phyloP scores from a whole-genome alignment of 2,888 invertebrate genomes.

The Cactoblastis cactorum region DNA sequence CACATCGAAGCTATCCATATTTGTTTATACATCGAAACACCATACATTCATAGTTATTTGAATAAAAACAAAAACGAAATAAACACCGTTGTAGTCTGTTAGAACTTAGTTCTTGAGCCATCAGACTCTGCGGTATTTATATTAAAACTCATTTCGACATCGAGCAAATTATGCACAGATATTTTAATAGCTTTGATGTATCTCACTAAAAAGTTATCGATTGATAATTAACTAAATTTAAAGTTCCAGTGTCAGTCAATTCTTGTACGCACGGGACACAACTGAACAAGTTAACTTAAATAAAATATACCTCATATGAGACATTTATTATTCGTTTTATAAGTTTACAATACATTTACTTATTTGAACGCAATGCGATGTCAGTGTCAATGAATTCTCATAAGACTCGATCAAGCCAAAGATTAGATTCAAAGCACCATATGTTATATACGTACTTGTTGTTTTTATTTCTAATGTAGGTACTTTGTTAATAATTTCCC shows the following conservation, averaged over 20 bases:
- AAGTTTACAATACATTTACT: neutral
- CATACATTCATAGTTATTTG: constrained; percentile 19
- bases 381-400: constrained; percentile 37
- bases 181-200: constrained; percentile 19
- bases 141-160: neutral
- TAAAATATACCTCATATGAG: too few relatives aligned
- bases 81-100: constrained; percentile 66
- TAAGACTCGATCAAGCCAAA: constrained; percentile 20
- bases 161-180: neutral
- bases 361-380: neutral
- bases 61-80: constrained; percentile 28
- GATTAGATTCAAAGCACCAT: neutral
- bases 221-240: constrained; percentile 8
- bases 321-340: too few relatives aligned
- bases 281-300: too few relatives aligned
- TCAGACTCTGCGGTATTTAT: constrained; percentile 67
- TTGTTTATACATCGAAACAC: constrained; percentile 13
- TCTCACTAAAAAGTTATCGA: constrained; percentile 20
- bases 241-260: constrained; percentile 31
- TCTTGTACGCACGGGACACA: too few relatives aligned
- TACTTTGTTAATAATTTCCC: too few relatives aligned
- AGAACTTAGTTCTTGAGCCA: constrained; percentile 75
- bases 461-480: neutral
- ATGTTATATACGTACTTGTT: too few relatives aligned
- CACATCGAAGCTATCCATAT: constrained; percentile 47